Evolutionary conservation across 2,888 invertebrate genomes (phyloP).

Genomic region (Frankliniella intonsa): DNA sequence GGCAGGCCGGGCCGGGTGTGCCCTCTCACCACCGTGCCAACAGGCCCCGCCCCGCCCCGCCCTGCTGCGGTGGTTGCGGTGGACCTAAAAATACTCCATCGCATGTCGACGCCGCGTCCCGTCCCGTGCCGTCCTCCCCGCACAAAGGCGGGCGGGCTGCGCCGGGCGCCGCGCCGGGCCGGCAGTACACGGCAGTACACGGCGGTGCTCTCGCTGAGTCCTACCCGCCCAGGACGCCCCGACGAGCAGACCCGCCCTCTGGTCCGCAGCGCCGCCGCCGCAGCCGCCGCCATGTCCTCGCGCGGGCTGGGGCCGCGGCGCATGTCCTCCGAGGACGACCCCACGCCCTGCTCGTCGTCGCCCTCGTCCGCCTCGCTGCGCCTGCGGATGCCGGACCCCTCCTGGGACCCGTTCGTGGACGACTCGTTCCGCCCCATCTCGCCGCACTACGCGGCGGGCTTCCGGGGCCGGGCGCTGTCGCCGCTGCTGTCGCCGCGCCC

Average conservation of each 20-base stretch:
- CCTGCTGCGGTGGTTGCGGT: not conserved
- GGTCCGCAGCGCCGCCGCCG: not conserved
- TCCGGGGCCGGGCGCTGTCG: not conserved
- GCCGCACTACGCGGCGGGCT: not conserved
- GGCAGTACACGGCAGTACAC: not conserved
- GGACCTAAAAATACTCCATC: conserved; percentile 19
- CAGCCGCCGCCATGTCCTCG: not conserved
- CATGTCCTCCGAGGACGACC: conserved; percentile 16
- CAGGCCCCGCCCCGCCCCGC: not conserved
- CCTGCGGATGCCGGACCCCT: not conserved
- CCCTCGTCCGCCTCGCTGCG: not conserved
- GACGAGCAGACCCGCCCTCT: too few relatives aligned
- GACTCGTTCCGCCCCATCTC: conserved; percentile 1
- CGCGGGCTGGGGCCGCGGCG: conserved; percentile 5
- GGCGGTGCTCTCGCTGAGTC: not conserved
- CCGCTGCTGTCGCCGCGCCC: not conserved
- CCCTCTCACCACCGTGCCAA: too few relatives aligned
- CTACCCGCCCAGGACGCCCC: not conserved
- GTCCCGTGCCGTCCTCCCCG: not conserved
- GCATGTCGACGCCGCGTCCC: not conserved
- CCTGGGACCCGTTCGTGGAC: not conserved
- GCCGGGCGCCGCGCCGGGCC: too few relatives aligned
- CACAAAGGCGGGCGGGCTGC: too few relatives aligned
- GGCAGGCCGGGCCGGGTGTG: too few relatives aligned
- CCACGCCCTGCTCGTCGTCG: not conserved